A percentile compares a stretch with the other conserved stretches of the same genome.
Evolutionary conservation across 2,113 vertebrate species (phyloP).

Genomic region (Pavo muticus): DNA sequence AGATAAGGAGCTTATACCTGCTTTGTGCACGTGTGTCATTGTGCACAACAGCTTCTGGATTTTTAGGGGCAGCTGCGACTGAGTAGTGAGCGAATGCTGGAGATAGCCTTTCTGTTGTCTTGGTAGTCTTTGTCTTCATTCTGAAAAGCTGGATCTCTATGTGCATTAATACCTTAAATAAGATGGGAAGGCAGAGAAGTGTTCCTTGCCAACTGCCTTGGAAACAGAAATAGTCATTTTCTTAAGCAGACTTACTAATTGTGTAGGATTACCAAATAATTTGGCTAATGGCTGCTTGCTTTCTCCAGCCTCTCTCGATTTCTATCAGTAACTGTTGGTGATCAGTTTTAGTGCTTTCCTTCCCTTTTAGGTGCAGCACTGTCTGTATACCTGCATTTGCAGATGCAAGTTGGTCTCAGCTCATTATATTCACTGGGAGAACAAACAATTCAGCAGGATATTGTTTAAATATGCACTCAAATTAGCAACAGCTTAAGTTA

Average conservation of each 20-base stretch:
- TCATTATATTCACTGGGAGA: neutral
- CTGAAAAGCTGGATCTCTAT: neutral
- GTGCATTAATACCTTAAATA: neutral
- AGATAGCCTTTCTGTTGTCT: neutral
- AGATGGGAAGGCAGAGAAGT: neutral
- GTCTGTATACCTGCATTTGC: neutral
- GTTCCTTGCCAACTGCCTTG: neutral
- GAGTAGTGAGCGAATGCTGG: accelerated
- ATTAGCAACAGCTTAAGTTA: neutral
- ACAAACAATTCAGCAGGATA: neutral
- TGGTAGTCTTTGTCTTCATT: accelerated
- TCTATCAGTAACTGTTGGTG: neutral
- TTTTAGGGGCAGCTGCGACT: neutral
- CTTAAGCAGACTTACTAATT: neutral
- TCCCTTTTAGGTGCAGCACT: neutral
- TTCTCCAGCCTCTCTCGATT: neutral
- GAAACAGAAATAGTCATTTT: neutral
- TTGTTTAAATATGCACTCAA: neutral
- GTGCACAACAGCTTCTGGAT: neutral
- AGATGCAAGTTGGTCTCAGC: neutral
- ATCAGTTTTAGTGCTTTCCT: neutral
- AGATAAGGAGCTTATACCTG: neutral
- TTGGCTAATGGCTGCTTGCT: neutral
- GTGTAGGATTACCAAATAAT: neutral
- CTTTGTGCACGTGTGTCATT: neutral